Base-by-base conservation (phyloP, 2,797 vertebrate genomes). In the Botia kubotai region DNA sequence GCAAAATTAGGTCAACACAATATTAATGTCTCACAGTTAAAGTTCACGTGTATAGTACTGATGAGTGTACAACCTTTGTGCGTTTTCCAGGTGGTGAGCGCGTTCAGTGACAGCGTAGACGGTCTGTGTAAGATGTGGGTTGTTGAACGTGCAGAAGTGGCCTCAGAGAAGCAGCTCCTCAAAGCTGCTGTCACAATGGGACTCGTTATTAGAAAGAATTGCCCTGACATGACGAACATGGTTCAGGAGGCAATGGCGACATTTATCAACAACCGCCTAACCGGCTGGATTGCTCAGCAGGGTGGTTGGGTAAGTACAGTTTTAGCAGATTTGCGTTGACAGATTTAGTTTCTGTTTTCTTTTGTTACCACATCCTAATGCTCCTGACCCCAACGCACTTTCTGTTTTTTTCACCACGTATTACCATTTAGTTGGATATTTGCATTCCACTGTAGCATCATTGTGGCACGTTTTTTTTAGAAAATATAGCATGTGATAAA, bases 251-350 rank as follows among this genome's bases (percentile, higher is more conserved):
- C 85, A 17, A 83, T 92, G 88, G 1, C 0, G 0, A 0, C 53
- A 1, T 92, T 93, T 79, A 21, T 95, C 48, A 88, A 69, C 82
- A 87, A 11, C 0, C 86, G 67, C 26, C 87, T 93, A 0, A 72
- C 65, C 1, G 0, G 2, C 4, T 95, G 92, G 92, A 39, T 94
- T 50, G 0, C 3, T 11, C 1, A 88, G 70, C 91, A 93, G 81
- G 94, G 94, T 29, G 94, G 94, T 84, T 95, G 94, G 94, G 94
- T 95, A 77, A 90, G 94, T 82, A n/a, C 0, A 4, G n/a, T 26
- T 67, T n/a, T 19, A 39, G 29, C 17, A 43, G 7, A 33, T 63
- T 14, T 17, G 17, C 10, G n/a, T 33, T 65, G 62, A 17, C 3
- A 43, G 33, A 33, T 33, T 29, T 3, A 23, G 19, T 60, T 29